A percentile compares a stretch with the other conserved stretches of the same genome.
phyloP scores from a whole-genome alignment of 2,113 vertebrate genomes.

The Tragelaphus scriptus region DNA sequence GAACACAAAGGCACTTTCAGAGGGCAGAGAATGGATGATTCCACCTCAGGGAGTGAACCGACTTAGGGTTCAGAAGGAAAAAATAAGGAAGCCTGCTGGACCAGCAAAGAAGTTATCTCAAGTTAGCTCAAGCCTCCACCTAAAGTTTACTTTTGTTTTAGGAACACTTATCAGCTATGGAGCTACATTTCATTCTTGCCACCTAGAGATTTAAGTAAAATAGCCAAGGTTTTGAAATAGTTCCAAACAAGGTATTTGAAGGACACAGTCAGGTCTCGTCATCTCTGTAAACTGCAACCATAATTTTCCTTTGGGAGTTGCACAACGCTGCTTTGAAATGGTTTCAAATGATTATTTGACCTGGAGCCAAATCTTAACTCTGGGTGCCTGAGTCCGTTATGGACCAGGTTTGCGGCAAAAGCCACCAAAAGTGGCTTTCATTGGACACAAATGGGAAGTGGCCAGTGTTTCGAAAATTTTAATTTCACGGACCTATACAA shows the following conservation, averaged over 20 bases:
- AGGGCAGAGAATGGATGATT: neutral
- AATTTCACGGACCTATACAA: neutral
- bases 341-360: neutral
- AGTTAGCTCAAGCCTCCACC: neutral
- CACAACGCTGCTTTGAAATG: constrained; percentile 27
- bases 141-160: neutral
- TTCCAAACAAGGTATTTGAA: neutral
- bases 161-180: neutral
- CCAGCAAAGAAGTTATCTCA: neutral
- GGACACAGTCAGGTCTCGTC: neutral
- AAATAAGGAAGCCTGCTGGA: neutral
- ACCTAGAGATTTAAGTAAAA: neutral
- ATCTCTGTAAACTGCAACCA: neutral
- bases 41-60: neutral
- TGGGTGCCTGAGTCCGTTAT: neutral
- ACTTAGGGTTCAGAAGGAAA: neutral
- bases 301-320: constrained; percentile 36
- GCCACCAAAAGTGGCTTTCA: neutral
- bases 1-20: neutral
- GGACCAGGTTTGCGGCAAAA: neutral
- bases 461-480: neutral
- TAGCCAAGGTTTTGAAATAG: neutral
- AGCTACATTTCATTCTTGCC: neutral
- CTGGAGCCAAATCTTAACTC: neutral
- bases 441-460: neutral